Percentiles rank a stretch among this genome's conserved stretches.
Conservation (phyloP, 2,888 invertebrate genomes). For the Trachelus tabidus region DNA sequence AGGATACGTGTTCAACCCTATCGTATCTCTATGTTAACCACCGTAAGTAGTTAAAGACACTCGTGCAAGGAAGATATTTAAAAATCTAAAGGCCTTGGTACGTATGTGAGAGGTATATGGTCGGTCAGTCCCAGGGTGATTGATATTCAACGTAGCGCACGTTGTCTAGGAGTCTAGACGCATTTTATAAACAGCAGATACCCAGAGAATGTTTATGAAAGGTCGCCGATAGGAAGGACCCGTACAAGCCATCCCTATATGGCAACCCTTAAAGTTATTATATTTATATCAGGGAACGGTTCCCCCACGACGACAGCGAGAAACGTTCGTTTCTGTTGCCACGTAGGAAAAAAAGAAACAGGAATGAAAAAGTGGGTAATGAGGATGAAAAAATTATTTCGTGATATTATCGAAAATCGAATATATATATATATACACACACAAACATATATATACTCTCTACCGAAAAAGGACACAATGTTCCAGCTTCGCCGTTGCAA, state of each 20-base stretch:
- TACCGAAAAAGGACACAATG: neutral
- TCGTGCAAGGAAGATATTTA: neutral
- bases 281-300: neutral
- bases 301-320: neutral
- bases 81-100: neutral
- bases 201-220: slow-evolving; percentile 2
- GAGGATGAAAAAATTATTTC: neutral
- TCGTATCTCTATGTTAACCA: neutral
- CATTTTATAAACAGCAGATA: slow-evolving; percentile 20
- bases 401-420: neutral
- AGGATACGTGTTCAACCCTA: neutral
- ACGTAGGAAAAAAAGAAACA: neutral
- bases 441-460: too few species aligned
- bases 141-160: slow-evolving; percentile 13
- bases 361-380: neutral
- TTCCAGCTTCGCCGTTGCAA: neutral
- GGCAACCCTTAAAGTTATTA: neutral
- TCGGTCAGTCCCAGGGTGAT: slow-evolving; percentile 8
- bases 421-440: neutral
- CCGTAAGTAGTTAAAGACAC: neutral
- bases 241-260: neutral
- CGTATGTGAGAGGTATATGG: neutral
- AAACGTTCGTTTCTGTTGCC: neutral
- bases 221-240: neutral
- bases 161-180: slow-evolving; percentile 16